Evolutionary conservation across 2,888 invertebrate genomes (phyloP), one percentile per base, ranked within the genome.

Genomic region (Anagyrus pseudococci): DNA sequence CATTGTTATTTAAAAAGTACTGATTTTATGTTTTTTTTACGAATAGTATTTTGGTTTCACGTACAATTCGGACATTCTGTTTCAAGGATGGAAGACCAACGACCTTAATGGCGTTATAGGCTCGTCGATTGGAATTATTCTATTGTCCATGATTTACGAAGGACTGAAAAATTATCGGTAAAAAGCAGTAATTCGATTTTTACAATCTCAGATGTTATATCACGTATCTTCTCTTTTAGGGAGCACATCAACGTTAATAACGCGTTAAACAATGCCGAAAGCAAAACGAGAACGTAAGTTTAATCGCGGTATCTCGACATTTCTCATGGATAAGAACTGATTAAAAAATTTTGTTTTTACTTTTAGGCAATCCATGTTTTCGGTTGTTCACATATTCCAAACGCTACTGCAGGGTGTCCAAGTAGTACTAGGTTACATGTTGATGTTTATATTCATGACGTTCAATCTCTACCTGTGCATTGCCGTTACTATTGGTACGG

Each of bases 381-480:
- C 77, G 17, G 62, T 57, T 17, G 49, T 75, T 0, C 79, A 79
- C 50, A n/a, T 71, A 1, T 47, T 72, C 3, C 79, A 79, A 68
- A 76, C 77, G 29, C 1, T 75, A 26, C 54, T 77, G 15, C 76
- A 79, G 4, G 71, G 71, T 26, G 22, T 76, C 2, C 79, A 86
- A 73, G 77, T 86, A 48, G 74, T 84, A 26, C 70, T 86, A 56
- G 83, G 85, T 60, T 86, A 87, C 72, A 82, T 84, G 61, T 80
- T 87, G n/a, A 87, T 87, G 87, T 77, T 87, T 64, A 83, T 86
- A 57, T 86, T 86, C 70, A 87, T 87, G 87, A 86, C 87, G 1
- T 87, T 85, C 79, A 87, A 87, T 71, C 81, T 83, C 33, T 87
- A 85, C 83, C 78, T 87, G 40, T 86, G 85, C 68, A 56, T 86